phyloP scores from a whole-genome alignment of 1,140 invertebrate species.

The Heliconius hermathena region DNA sequence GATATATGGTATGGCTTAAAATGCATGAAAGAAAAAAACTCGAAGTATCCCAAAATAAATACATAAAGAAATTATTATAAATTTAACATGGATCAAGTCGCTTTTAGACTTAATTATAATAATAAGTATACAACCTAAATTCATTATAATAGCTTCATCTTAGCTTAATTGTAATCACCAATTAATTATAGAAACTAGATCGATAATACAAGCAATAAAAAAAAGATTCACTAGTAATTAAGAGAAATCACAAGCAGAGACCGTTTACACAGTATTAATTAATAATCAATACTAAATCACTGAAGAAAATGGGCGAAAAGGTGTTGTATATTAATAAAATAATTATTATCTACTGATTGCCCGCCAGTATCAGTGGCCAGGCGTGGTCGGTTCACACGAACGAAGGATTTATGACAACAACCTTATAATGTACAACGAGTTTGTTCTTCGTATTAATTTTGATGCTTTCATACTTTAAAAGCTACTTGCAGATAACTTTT shows the following conservation, averaged over 20 bases:
- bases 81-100: too few relatives aligned
- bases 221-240: slow-evolving; percentile 32
- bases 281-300: slow-evolving; percentile 60
- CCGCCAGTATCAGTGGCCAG: slow-evolving; percentile 51
- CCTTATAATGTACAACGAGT: slow-evolving; percentile 20
- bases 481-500: too few relatives aligned
- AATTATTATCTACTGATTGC: slow-evolving; percentile 64
- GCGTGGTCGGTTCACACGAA: slow-evolving; percentile 65
- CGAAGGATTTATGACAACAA: slow-evolving; percentile 54
- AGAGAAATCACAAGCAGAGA: slow-evolving; percentile 44
- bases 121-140: not conserved
- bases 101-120: not conserved
- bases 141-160: slow-evolving; percentile 29
- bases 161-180: slow-evolving; percentile 24
- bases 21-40: too few relatives aligned
- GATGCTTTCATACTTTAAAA: not conserved
- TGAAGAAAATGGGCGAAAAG: slow-evolving; percentile 55
- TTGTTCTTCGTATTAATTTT: not conserved
- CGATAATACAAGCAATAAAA: slow-evolving; percentile 30
- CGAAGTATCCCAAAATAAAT: too few relatives aligned
- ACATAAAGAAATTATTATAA: too few relatives aligned
- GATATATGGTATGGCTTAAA: too few relatives aligned
- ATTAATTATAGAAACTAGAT: slow-evolving; percentile 28
- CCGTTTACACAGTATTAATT: slow-evolving; percentile 50
- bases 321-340: slow-evolving; percentile 67